These are phyloP conservation scores for Sipha flava DNA, from an alignment of 1,140 invertebrate species.

Conservation along the genomic window DNA sequence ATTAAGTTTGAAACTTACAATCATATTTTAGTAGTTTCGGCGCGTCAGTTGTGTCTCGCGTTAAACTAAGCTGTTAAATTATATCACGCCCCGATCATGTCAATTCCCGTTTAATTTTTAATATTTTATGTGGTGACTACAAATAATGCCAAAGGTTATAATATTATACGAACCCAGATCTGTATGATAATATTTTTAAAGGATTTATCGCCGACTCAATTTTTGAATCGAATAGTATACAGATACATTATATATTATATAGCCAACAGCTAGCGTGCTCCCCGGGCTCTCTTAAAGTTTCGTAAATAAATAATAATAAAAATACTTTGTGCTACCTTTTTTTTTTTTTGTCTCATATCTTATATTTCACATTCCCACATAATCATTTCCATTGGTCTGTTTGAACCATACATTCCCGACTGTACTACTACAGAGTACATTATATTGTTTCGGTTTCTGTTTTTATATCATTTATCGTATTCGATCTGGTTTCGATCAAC, in stretches of 20 bases:
- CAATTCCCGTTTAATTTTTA: background rate
- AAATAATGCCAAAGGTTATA: background rate
- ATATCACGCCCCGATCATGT: background rate
- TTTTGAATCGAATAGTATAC: background rate
- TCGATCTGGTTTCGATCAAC: slow-evolving; percentile 32
- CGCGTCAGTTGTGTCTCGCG: background rate
- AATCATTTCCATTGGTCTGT: background rate
- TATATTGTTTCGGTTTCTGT: slow-evolving; percentile 1
- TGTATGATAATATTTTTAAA: background rate
- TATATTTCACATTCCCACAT: background rate
- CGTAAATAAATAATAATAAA: background rate
- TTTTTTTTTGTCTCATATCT: background rate
- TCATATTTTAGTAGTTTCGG: background rate
- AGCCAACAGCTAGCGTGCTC: background rate
- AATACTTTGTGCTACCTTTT: background rate
- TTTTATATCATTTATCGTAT: slow-evolving; percentile 7
- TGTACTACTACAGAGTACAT: background rate
- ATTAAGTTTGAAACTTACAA: background rate
- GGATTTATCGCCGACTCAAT: background rate
- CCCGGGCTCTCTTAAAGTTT: background rate
- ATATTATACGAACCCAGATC: background rate
- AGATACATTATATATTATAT: background rate
- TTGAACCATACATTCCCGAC: background rate
- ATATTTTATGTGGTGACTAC: background rate
- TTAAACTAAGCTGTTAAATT: background rate